phyloP scores from a whole-genome alignment of 1,140 invertebrate species.

The Ephestia elutella region DNA sequence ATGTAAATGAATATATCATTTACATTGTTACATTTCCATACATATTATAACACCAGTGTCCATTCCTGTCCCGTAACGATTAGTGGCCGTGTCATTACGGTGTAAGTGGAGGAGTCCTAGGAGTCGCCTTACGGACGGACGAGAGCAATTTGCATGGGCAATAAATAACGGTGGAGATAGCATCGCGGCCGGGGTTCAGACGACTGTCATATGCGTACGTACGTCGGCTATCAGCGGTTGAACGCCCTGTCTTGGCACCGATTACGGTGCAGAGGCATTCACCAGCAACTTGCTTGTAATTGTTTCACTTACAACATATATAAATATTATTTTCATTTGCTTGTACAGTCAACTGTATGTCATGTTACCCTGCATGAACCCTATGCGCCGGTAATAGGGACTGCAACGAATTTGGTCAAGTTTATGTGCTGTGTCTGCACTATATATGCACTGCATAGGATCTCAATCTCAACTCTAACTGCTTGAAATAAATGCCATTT shows the following conservation, averaged over 20 bases:
- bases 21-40: too few species aligned
- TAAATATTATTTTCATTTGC: too few species aligned
- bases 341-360: too few species aligned
- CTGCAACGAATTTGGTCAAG: too few species aligned
- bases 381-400: too few species aligned
- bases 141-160: conserved; percentile 51
- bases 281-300: conserved; percentile 5
- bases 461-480: too few species aligned
- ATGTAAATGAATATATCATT: too few species aligned
- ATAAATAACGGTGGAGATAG: conserved; percentile 60
- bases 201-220: conserved; percentile 35
- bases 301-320: background rate
- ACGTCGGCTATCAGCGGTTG: conserved; percentile 56
- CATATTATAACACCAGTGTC: too few species aligned
- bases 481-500: too few species aligned
- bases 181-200: conserved; percentile 27
- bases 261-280: conserved; percentile 29
- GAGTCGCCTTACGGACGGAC: conserved; percentile 41
- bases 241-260: conserved; percentile 57
- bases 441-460: too few species aligned
- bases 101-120: conserved; percentile 18
- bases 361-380: too few species aligned
- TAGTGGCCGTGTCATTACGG: background rate
- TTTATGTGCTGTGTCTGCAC: too few species aligned
- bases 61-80: background rate